Evolutionary conservation across 2,888 invertebrate genomes (phyloP), one percentile per base, ranked within the genome.

Genomic region (Netelia inedita): DNA sequence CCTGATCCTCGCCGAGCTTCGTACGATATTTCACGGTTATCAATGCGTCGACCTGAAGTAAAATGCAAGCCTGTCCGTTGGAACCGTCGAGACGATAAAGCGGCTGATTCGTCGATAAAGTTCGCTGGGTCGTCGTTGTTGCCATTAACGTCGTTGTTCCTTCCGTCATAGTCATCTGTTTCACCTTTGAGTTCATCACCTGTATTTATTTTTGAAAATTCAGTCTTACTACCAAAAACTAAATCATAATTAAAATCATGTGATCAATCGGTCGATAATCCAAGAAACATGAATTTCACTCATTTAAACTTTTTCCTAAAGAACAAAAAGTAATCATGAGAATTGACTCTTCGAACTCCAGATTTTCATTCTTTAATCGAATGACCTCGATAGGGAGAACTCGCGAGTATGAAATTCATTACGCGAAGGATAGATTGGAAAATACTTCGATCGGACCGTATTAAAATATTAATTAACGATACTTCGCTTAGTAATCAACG

Each of bases 11-110:
- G 73, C 96, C 96, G 5, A 96, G 94, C 90, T 95, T 96, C 81
- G 96, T 96, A 71, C 96, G 95, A 93, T 96, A 97, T 57, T 96
- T 96, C 89, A 97, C 96, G 87, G 91, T 91, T 69, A 98, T 95
- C 5, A 97, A 93, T 0, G 96, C 97, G 92, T 98, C 98, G 23
- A 97, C 96, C 87, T 96, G 96, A 43, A 98, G 95, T 41, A 98
- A 94, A 87, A 98, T 97, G 91, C 98, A 98, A 0, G 97, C 97
- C 86, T 96, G 96, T 1, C 96, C 97, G 75, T 96, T 96, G 85
- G 95, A 95, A 57, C 96, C 95, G 88, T 96, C 95, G 43, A 97
- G 94, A 63, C 97, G 95, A 91, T 97, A 97, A 11, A 96, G 94
- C 1, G 91, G 93, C 71, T 89, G 84, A 16, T 91, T 91, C 72